Evolutionary conservation across 1,140 invertebrate genomes (phyloP), one percentile per base, ranked within the genome.

Genomic region (Scaptomyza pallida): DNA sequence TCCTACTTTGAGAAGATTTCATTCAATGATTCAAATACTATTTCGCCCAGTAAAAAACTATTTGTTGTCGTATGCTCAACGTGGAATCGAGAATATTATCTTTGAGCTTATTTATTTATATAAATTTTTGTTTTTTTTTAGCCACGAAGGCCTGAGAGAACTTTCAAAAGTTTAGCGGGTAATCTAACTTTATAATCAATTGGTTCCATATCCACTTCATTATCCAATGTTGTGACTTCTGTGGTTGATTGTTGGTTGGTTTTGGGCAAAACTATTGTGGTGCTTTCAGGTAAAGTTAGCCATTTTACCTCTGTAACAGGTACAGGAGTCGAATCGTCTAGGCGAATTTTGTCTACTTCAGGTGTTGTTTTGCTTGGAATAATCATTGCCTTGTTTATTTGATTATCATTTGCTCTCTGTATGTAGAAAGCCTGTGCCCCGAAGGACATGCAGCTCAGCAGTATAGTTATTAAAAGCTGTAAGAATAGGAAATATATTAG

Each of bases 391-490:
- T 23, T 47, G 1, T 9, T 19, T 2, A 26, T 23, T 47, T 26
- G 2, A 23, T 47, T 21, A 4, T 19, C 43, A 4, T 45, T 21
- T 12, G 12, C n/a, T n/a, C 17, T 0, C 16, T 16, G 12, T 2
- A 12, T 2, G 6, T 17, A 6, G 9, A 55, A 2, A 9, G 37
- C 19, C 13, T n/a, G 52, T 5, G 37, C 33, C 12, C 26, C 12
- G 3, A 19, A 16, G 16, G 17, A 17, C 19, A 19, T n/a, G n/a
- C 30, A 37, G 9, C 10, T 12, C 33, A 37, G 33, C 23, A 63
- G 23, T 33, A 63, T 17, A 52, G 16, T 41, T 5, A 54, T 15
- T 3, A 23, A n/a, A 9, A 70, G 55, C 67, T 72, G 45, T 5
- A 45, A 5, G 1, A 9, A 3, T 17, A 16, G 12, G 4, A 52